Base-by-base conservation (phyloP, 2,113 vertebrate genomes). In the Thalassarche chlororhynchos region DNA sequence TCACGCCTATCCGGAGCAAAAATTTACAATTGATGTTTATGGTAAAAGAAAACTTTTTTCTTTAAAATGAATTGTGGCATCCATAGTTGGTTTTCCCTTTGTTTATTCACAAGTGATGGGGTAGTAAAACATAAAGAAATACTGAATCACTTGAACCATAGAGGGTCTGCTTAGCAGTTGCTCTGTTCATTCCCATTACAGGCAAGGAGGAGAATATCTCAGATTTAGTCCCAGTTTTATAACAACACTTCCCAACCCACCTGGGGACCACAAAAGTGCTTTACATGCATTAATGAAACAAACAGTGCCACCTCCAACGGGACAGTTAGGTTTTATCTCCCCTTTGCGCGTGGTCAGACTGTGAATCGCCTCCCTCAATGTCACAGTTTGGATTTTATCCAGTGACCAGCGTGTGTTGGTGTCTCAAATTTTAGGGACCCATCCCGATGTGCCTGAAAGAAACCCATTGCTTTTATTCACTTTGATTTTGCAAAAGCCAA, bases 171-270 rank as follows among this genome's bases (percentile, higher is more conserved):
- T 58, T 28, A 17, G 85, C 60, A 15, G 31, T 47, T 49, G 23
- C 38, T 76, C 38, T 84, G 46, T 84, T 87, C 92, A 82, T 90
- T 84, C 86, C 87, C 92, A 4, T 87, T 32, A 82, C 65, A 82
- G 80, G 74, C 83, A 28, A 93, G 91, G 84, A 55, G 91, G 29
- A 60, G 89, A 85, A 95, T 87, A 91, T 60, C 84, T 97, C 94
- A 85, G 77, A 94, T 93, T 95, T 80, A 95, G 90, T 94, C 95
- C 82, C 58, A 66, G 66, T 93, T 96, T 97, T 96, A 95, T 79
- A 95, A 94, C 91, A 94, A 60, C 95, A 84, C 82, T 94, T 90
- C 54, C 65, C 75, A 90, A 11, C 66, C 89, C 95, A 72, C 84
- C 77, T 62, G 90, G 94, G 96, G 83, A 72, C 77, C 69, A 82